These are phyloP conservation scores for Drosophila funebris DNA, from an alignment of 1,140 invertebrate species.

Conservation along the genomic window DNA sequence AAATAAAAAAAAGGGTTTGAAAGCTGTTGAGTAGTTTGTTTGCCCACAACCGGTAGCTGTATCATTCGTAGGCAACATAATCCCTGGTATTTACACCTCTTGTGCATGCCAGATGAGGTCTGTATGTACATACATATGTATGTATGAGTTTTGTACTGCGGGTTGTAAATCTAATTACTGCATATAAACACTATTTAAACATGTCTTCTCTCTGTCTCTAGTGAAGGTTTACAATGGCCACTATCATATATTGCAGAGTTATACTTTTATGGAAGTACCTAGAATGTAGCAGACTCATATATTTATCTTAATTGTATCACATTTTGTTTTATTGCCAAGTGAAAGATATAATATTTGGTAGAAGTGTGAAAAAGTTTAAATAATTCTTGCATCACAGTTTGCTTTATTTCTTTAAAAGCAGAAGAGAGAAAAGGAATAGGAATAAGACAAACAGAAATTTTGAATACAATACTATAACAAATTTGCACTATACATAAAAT, in stretches of 20 bases:
- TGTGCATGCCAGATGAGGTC: conserved; percentile 22
- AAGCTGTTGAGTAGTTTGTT: conserved; percentile 46
- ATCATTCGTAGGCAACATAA: conserved; percentile 58
- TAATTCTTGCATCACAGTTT: too few relatives aligned
- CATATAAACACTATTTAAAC: conserved; percentile 6
- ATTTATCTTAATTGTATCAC: too few relatives aligned
- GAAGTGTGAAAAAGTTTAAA: too few relatives aligned
- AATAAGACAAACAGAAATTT: too few relatives aligned
- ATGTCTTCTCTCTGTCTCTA: background rate
- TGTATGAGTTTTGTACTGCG: background rate
- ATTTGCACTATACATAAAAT: too few relatives aligned
- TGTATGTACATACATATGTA: conserved; percentile 12
- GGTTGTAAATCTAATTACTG: conserved; percentile 51
- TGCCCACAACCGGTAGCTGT: conserved; percentile 46
- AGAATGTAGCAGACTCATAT: too few relatives aligned
- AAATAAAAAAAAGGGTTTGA: conserved; percentile 28
- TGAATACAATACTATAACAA: too few relatives aligned
- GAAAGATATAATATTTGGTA: too few relatives aligned
- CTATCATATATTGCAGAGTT: conserved; percentile 7
- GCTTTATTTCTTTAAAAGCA: too few relatives aligned
- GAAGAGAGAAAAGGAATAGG: too few relatives aligned
- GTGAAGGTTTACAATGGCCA: background rate
- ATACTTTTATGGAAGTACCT: background rate
- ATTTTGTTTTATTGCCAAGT: too few relatives aligned
- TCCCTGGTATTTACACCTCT: conserved; percentile 72